Evolutionary conservation across 2,888 invertebrate species (phyloP).

Genomic region (Sminthurinus aureus): DNA sequence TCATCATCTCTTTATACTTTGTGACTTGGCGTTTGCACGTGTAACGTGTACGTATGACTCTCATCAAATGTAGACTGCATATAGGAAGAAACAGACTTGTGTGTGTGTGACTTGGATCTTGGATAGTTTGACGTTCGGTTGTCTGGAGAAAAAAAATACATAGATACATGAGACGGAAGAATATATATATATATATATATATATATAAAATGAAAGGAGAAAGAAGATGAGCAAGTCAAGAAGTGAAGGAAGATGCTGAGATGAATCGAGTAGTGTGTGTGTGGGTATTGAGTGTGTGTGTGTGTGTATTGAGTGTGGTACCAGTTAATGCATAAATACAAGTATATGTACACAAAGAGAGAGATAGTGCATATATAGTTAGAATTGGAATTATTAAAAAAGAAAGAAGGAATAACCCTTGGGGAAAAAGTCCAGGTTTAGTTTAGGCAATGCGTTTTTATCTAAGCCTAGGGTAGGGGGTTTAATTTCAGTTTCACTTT

Average conservation of each 20-base stretch:
- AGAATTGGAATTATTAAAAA: conserved; percentile 26
- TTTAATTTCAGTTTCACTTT: conserved; percentile 13
- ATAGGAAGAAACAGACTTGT: background rate
- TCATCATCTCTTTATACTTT: background rate
- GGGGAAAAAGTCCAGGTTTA: conserved; percentile 30
- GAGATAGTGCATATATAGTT: background rate
- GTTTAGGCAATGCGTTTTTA: conserved; percentile 29
- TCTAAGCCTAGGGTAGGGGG: conserved; percentile 34
- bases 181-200: too few relatives aligned
- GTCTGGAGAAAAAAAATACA: background rate
- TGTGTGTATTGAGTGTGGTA: background rate
- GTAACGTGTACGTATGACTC: conserved; percentile 8
- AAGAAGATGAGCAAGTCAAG: conserved; percentile 6
- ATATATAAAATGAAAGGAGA: background rate
- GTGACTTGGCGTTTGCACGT: conserved; percentile 1
- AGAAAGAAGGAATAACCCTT: conserved; percentile 36
- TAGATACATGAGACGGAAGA: background rate
- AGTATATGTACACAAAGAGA: background rate
- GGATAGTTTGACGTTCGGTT: background rate
- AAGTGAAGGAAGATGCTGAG: conserved; percentile 5
- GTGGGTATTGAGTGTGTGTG: background rate
- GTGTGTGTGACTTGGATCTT: background rate
- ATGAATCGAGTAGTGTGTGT: background rate
- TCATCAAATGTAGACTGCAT: background rate
- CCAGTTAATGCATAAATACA: background rate